phyloP scores from a whole-genome alignment of 2,888 invertebrate genomes.

The Phyto melanocephala region DNA sequence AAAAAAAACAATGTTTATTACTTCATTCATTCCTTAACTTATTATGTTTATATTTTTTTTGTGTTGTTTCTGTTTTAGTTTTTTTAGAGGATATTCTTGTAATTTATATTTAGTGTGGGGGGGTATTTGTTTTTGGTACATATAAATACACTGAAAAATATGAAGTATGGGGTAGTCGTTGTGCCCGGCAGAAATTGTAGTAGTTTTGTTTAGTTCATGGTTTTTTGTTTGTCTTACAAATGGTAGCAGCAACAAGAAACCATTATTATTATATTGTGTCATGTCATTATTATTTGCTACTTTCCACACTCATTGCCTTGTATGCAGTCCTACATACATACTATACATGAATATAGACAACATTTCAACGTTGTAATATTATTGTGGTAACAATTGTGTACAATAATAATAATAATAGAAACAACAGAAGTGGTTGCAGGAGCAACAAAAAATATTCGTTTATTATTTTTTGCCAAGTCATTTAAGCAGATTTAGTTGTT shows the following conservation, averaged over 20 bases:
- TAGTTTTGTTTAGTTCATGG: constrained; percentile 38
- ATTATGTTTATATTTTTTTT: constrained; percentile 8
- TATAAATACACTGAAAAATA: neutral
- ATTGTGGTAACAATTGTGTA: constrained; percentile 56
- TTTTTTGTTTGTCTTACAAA: constrained; percentile 54
- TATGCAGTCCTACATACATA: neutral
- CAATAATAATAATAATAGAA: constrained; percentile 31
- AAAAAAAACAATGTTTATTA: constrained; percentile 75
- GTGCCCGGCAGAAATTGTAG: neutral
- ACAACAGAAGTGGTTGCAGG: neutral
- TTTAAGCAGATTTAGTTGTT: constrained; percentile 63
- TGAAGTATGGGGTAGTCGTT: neutral
- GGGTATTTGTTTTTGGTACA: constrained; percentile 11
- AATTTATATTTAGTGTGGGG: constrained; percentile 26
- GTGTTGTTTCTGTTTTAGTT: neutral
- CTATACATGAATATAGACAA: constrained; percentile 15
- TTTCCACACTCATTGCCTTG: neutral
- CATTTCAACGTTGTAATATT: constrained; percentile 41
- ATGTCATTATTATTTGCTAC: constrained; percentile 66
- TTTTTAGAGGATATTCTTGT: constrained; percentile 37
- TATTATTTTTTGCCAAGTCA: constrained; percentile 54
- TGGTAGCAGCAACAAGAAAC: constrained; percentile 27
- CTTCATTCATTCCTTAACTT: constrained; percentile 66
- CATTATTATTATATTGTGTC: constrained; percentile 61
- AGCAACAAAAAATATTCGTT: constrained; percentile 18